A percentile compares a stretch with the other conserved stretches of the same genome.
phyloP scores from a whole-genome alignment of 2,888 invertebrate species.

The Electrophaes corylata region DNA sequence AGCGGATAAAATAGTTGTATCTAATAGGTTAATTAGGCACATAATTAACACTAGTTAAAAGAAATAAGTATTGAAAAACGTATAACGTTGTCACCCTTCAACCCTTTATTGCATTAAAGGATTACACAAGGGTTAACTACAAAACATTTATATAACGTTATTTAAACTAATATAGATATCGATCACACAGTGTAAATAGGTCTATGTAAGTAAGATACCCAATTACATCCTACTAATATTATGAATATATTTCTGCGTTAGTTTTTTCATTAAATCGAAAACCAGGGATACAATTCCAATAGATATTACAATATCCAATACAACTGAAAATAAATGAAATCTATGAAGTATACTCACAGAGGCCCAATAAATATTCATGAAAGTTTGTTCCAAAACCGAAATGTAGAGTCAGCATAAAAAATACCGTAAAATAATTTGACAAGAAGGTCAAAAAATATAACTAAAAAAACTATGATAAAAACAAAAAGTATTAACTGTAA shows the following conservation, averaged over 20 bases:
- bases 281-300: not conserved
- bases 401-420: constrained; percentile 2
- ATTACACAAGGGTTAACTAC: constrained; percentile 34
- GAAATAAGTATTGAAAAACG: not conserved
- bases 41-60: not conserved
- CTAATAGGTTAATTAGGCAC: too few relatives aligned
- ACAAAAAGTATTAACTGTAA: too few relatives aligned
- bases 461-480: too few relatives aligned
- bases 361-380: constrained; percentile 9
- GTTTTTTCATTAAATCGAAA: too few relatives aligned
- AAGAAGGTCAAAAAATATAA: too few relatives aligned
- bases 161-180: not conserved
- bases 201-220: too few relatives aligned
- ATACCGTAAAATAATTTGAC: too few relatives aligned
- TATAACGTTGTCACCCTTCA: constrained; percentile 32
- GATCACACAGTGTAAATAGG: not conserved
- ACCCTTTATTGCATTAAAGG: constrained; percentile 55
- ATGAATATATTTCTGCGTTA: too few relatives aligned
- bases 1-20: too few relatives aligned
- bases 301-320: not conserved
- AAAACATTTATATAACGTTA: constrained; percentile 29
- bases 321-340: not conserved
- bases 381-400: not conserved
- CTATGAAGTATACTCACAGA: not conserved
- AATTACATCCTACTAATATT: too few relatives aligned